phyloP scores from a whole-genome alignment of 2,113 vertebrate genomes.

The Oncorhynchus tshawytscha region DNA sequence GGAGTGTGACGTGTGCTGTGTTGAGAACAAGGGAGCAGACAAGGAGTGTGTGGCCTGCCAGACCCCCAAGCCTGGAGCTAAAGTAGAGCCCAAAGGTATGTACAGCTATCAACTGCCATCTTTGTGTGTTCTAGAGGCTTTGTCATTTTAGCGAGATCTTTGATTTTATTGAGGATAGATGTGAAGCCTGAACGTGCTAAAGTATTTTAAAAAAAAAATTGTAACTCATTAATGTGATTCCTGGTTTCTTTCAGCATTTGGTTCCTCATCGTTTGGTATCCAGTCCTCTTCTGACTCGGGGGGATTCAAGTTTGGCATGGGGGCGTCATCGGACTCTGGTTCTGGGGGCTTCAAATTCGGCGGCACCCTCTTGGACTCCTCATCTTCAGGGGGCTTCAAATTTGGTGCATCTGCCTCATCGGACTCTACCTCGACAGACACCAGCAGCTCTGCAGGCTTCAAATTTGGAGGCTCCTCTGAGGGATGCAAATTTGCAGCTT shows the following conservation, averaged over 20 bases:
- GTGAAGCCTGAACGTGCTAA: no score
- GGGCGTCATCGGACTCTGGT: conserved; percentile 47
- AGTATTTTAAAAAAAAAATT: no score
- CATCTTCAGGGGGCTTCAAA: conserved; percentile 61
- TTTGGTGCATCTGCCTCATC: conserved; percentile 56
- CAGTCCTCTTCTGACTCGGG: conserved; percentile 67
- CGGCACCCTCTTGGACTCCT: conserved; percentile 39
- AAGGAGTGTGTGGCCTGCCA: conserved; percentile 87
- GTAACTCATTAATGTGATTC: no score
- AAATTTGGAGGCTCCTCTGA: conserved; percentile 60
- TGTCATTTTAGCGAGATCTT: no score
- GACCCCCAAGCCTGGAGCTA: conserved; percentile 82
- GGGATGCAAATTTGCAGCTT: conserved; percentile 66
- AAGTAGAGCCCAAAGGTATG: no score
- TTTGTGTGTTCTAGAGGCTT: no score
- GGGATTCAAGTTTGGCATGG: conserved; percentile 83
- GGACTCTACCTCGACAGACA: conserved; percentile 59
- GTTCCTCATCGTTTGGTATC: conserved; percentile 71
- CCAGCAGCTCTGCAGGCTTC: conserved; percentile 47
- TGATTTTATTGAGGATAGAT: no score
- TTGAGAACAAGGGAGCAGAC: conserved; percentile 86
- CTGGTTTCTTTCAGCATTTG: conserved; percentile 66
- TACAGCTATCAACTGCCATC: no score
- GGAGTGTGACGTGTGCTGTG: conserved; percentile 86
- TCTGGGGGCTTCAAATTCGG: conserved; percentile 83